Conservation (phyloP, 2,797 vertebrate genomes). For the Falco rusticolus region DNA sequence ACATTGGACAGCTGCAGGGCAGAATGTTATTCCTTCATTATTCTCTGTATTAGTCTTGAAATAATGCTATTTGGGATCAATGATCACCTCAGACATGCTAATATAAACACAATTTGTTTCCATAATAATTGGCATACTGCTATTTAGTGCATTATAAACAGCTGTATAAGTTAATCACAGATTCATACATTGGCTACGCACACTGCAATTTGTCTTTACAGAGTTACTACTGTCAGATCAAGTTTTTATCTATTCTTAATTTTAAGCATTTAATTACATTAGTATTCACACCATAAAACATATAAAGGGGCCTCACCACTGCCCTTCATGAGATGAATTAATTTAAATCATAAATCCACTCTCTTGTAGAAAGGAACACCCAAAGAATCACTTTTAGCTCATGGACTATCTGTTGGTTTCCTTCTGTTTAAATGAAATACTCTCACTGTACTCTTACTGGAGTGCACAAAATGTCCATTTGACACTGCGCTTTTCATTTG, state of each 20-base stretch:
- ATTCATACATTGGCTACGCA: conserved; percentile 19
- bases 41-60: conserved; percentile 31
- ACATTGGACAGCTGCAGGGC: conserved; percentile 12
- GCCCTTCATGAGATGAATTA: conserved; percentile 65
- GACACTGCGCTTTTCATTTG: conserved; percentile 7
- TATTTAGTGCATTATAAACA: conserved; percentile 58
- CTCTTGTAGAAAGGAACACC: conserved; percentile 10
- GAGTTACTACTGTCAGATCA: conserved; percentile 57
- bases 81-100: conserved; percentile 52
- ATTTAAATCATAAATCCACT: conserved; percentile 55
- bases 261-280: conserved; percentile 72
- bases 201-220: conserved; percentile 58
- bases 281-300: conserved; percentile 56
- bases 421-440: conserved; percentile 5
- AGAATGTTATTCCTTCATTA: conserved; percentile 32
- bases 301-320: conserved; percentile 55
- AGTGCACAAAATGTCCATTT: conserved; percentile 24
- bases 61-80: conserved; percentile 38
- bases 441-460: not conserved
- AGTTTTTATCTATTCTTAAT: conserved; percentile 72
- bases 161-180: conserved; percentile 65
- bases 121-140: conserved; percentile 55
- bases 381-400: not conserved
- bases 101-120: conserved; percentile 60
- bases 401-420: not conserved